Conservation (phyloP, 2,888 invertebrate species). For the Acanthosepion lycidas region DNA sequence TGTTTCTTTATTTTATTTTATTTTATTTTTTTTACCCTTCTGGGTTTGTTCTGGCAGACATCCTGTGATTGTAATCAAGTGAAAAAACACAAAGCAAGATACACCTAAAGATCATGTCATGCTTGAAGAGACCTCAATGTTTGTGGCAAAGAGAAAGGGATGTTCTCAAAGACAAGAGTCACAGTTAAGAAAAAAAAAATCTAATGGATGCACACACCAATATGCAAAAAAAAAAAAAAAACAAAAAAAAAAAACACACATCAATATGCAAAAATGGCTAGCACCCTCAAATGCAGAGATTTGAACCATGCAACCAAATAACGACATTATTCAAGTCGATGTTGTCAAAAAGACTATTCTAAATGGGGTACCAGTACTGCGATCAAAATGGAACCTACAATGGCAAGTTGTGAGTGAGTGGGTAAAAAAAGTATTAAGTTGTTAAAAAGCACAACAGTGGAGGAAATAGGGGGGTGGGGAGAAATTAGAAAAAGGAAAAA, state of each 20-base stretch:
- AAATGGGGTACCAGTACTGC: not conserved
- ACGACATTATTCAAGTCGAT: no score
- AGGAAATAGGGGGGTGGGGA: not conserved
- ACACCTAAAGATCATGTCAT: not conserved
- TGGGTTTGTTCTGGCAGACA: not conserved
- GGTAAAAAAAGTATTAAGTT: not conserved
- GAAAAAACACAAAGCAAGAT: not conserved
- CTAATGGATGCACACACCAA: not conserved
- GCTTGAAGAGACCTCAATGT: not conserved
- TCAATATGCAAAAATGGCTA: conserved; percentile 12
- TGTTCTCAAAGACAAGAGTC: not conserved
- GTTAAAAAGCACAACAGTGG: not conserved
- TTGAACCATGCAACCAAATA: not conserved
- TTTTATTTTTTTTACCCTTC: no score
- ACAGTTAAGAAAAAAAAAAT: not conserved
- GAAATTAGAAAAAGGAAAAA: not conserved
- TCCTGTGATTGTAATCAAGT: not conserved
- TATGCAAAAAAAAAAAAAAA: not conserved
- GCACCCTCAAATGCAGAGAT: not conserved
- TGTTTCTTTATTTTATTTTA: not conserved
- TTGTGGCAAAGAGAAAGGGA: not conserved
- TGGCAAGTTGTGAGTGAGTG: not conserved
- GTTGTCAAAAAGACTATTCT: no score
- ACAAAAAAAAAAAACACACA: not conserved
- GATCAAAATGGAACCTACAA: not conserved